Evolutionary conservation across 1,140 invertebrate species (phyloP).

Genomic region (Calosoma granatense): DNA sequence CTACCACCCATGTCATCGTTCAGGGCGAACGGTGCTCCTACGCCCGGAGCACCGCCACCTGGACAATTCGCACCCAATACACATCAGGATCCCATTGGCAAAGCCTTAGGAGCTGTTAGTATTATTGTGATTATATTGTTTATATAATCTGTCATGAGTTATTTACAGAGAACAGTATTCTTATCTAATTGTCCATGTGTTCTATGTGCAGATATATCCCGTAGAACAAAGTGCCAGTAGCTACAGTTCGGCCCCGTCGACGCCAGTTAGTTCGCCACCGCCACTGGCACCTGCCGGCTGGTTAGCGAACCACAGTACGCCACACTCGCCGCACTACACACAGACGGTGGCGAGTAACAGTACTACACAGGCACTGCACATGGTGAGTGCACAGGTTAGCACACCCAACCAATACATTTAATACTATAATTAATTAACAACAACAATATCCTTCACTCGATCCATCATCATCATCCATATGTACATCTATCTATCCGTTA

Average conservation of each 20-base stretch:
- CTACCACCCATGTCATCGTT: conserved; percentile 92
- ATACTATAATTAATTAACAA: not conserved
- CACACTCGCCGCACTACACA: conserved; percentile 42
- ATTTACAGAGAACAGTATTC: too few species aligned
- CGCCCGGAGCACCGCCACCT: conserved; percentile 39
- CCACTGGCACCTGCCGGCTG: conserved; percentile 54
- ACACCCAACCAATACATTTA: not conserved
- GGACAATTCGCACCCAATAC: conserved; percentile 42
- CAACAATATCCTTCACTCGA: not conserved
- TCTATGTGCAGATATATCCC: conserved; percentile 64
- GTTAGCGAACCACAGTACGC: conserved; percentile 37
- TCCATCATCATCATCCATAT: too few species aligned
- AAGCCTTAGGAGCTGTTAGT: conserved; percentile 58
- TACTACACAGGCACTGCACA: conserved; percentile 40
- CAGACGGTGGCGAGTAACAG: conserved; percentile 39
- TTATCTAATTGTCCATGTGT: too few species aligned
- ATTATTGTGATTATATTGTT: not conserved
- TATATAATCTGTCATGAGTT: not conserved
- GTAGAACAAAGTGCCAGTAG: conserved; percentile 80
- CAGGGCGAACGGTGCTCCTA: conserved; percentile 49
- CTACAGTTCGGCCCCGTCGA: conserved; percentile 85
- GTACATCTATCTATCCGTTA: too few species aligned
- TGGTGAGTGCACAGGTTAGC: conserved; percentile 28
- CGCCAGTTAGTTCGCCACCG: conserved; percentile 70
- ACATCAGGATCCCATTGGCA: conserved; percentile 64